phyloP scores from a whole-genome alignment of 1,140 invertebrate species.

The Dysdera silvatica region DNA sequence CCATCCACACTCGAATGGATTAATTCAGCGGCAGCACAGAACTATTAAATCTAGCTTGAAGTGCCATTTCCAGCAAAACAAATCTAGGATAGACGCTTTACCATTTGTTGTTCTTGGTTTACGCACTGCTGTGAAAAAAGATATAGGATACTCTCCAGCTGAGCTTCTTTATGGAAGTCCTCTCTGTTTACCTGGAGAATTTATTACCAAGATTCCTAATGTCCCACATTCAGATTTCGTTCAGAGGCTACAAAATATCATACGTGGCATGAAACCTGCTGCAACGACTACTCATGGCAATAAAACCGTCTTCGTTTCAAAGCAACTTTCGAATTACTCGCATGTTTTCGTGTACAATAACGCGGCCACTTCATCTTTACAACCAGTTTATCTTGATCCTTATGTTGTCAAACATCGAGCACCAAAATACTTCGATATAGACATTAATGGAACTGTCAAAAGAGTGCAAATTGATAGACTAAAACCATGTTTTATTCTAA shows the following conservation, averaged over 20 bases:
- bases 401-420: too few relatives aligned
- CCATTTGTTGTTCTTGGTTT: conserved; percentile 41
- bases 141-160: conserved; percentile 27
- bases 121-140: conserved; percentile 33
- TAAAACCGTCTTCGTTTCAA: neutral
- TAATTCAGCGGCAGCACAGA: conserved; percentile 42
- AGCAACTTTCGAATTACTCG: neutral
- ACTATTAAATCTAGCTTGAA: conserved; percentile 40
- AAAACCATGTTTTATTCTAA: too few relatives aligned
- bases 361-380: too few relatives aligned
- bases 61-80: neutral
- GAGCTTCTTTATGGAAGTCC: conserved; percentile 32
- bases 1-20: conserved; percentile 40
- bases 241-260: neutral
- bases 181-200: conserved; percentile 27
- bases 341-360: too few relatives aligned
- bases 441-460: too few relatives aligned
- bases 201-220: conserved; percentile 2
- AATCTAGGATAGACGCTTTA: neutral
- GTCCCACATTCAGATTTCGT: neutral
- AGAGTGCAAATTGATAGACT: too few relatives aligned
- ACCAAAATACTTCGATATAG: too few relatives aligned
- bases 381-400: too few relatives aligned
- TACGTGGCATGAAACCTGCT: neutral
- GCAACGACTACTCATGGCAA: neutral